These are phyloP conservation scores for Sylvilagus floridanus DNA, from an alignment of 2,797 vertebrate species.

Conservation along the genomic window DNA sequence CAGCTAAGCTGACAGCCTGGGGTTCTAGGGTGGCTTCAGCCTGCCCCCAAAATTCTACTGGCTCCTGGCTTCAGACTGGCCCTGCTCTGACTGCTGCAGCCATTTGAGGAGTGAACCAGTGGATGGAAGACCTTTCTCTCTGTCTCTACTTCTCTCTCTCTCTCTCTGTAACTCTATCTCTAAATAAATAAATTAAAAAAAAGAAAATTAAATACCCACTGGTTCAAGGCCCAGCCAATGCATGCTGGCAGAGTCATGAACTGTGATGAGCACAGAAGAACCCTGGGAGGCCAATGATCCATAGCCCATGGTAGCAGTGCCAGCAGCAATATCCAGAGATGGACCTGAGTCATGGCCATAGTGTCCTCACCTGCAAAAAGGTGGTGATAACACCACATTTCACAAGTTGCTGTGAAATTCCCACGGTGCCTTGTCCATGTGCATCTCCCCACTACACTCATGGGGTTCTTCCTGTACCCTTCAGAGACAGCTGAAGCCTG, in stretches of 20 bases:
- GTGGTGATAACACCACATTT: fast-evolving
- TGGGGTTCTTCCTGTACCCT: background rate
- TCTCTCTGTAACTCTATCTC: too few relatives aligned
- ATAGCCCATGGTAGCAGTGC: background rate
- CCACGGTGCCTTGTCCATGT: fast-evolving
- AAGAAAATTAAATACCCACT: too few relatives aligned
- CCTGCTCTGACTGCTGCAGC: too few relatives aligned
- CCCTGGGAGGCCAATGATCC: background rate
- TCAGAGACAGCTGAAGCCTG: too few relatives aligned
- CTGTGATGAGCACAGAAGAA: background rate
- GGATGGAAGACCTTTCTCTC: too few relatives aligned
- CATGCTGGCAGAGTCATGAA: background rate
- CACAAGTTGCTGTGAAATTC: background rate
- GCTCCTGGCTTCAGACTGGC: too few relatives aligned
- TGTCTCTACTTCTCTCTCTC: too few relatives aligned
- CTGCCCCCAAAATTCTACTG: background rate
- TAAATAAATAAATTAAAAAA: too few relatives aligned
- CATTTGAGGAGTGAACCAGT: too few relatives aligned
- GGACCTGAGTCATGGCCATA: background rate
- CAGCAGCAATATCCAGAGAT: background rate
- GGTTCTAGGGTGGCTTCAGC: background rate
- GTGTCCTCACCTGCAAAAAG: background rate
- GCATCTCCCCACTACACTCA: too few relatives aligned
- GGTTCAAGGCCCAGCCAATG: background rate
- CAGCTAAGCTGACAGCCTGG: background rate